Evolutionary conservation across 1,140 invertebrate genomes (phyloP).

Genomic region (Phocides pigmalion): DNA sequence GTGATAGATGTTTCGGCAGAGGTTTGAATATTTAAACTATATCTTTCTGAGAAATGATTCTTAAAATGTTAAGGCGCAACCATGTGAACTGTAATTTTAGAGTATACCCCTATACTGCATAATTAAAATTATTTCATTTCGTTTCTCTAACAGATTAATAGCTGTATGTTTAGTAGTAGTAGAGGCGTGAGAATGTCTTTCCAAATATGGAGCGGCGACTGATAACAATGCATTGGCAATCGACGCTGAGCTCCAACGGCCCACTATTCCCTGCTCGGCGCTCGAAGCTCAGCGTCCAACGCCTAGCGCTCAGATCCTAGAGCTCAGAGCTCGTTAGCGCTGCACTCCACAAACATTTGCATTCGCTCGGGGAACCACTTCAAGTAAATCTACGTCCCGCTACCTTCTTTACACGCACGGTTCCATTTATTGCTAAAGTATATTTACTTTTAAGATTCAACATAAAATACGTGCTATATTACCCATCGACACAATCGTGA

Average conservation of each 20-base stretch:
- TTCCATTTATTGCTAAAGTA: conserved; percentile 1
- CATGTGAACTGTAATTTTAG: too few species aligned
- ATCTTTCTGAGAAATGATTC: too few species aligned
- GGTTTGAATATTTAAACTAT: too few species aligned
- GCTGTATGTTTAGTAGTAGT: not conserved
- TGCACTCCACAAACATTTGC: conserved; percentile 10
- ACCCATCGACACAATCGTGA: not conserved
- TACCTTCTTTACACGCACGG: not conserved
- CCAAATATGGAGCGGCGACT: conserved; percentile 28
- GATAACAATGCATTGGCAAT: not conserved
- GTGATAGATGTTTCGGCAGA: not conserved
- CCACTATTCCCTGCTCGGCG: too few species aligned
- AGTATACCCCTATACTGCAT: too few species aligned
- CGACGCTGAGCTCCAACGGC: not conserved
- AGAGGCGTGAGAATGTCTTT: conserved; percentile 29
- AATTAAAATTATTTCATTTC: conserved; percentile 1
- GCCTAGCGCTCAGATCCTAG: too few species aligned
- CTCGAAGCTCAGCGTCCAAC: too few species aligned
- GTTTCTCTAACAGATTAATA: not conserved
- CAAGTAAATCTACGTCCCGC: not conserved
- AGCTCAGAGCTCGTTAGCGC: conserved; percentile 16
- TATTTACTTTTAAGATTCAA: conserved; percentile 1
- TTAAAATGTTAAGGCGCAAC: too few species aligned
- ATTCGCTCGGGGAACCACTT: not conserved
- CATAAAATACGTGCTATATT: conserved; percentile 23